Evolutionary conservation across 2,888 invertebrate species (phyloP).

Genomic region (Tipula lateralis): DNA sequence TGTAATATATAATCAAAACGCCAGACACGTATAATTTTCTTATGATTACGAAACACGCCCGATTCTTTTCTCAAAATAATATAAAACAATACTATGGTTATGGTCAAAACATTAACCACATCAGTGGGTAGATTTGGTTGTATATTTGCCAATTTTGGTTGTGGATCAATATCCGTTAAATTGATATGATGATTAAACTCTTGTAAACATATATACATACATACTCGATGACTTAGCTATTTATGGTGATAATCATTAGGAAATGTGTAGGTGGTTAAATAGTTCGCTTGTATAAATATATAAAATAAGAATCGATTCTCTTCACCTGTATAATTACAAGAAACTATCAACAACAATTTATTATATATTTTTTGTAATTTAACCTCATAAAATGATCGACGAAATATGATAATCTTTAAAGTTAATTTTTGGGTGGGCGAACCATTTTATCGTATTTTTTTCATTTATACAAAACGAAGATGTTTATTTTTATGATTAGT

Average conservation of each 20-base stretch:
- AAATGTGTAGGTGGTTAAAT: background rate
- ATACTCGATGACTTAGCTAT: background rate
- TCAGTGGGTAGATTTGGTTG: background rate
- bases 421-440: background rate
- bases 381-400: background rate
- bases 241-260: background rate
- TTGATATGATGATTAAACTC: background rate
- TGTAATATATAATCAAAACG: background rate
- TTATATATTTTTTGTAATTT: background rate
- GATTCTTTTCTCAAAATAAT: background rate
- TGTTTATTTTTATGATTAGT: background rate
- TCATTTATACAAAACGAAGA: background rate
- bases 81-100: background rate
- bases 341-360: background rate
- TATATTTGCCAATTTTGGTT: background rate
- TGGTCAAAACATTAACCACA: background rate
- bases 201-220: background rate
- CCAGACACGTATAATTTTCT: background rate
- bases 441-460: background rate
- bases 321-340: background rate
- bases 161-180: background rate
- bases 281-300: background rate
- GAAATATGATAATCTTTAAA: background rate
- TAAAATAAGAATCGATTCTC: background rate
- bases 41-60: background rate